These are phyloP conservation scores for Hylia prasina DNA, from an alignment of 2,113 vertebrate species.

Conservation along the genomic window DNA sequence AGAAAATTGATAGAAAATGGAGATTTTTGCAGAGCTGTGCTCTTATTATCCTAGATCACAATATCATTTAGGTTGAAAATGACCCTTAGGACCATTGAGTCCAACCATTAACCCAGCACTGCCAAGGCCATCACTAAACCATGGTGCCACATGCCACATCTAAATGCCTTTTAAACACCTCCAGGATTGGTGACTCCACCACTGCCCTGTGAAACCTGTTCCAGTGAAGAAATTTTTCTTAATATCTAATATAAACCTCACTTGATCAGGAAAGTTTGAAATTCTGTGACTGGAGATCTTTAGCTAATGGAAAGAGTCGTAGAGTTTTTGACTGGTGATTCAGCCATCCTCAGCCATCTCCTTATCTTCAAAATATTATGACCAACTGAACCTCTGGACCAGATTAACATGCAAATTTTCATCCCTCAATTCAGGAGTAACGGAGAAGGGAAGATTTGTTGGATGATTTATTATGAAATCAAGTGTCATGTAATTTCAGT, in stretches of 20 bases:
- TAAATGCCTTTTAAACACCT: background rate
- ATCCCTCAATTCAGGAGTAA: background rate
- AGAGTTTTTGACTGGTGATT: background rate
- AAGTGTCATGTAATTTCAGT: background rate
- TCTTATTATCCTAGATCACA: background rate
- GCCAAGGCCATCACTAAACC: background rate
- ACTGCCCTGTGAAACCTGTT: background rate
- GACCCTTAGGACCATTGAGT: rapidly evolving
- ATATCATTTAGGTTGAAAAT: background rate
- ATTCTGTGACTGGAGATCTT: background rate
- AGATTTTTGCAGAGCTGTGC: background rate
- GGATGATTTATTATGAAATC: background rate
- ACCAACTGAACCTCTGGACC: background rate
- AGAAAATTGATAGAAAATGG: background rate
- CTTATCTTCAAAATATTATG: background rate
- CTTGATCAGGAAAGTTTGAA: background rate
- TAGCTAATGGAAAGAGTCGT: background rate
- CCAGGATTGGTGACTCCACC: background rate
- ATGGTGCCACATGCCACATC: background rate
- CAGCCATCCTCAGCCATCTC: background rate
- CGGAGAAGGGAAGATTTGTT: background rate
- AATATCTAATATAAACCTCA: background rate
- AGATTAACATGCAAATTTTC: background rate
- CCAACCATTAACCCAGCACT: background rate
- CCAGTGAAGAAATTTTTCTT: background rate